Base-by-base conservation (phyloP, 2,113 vertebrate species). In the Microtus montanus region DNA sequence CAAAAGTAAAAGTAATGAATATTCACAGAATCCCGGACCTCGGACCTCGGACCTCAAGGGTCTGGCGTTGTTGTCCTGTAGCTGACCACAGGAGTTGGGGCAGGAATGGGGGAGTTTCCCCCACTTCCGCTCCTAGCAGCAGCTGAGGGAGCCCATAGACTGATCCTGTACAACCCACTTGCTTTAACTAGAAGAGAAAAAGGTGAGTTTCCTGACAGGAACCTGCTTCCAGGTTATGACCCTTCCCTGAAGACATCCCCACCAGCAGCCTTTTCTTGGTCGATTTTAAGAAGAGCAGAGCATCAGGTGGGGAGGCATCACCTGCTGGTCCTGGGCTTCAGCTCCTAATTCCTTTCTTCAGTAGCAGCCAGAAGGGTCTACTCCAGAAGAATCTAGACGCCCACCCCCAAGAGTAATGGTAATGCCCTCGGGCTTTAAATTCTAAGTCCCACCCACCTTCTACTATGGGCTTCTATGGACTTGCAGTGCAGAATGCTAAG, bases 241-340 rank as follows among this genome's bases (percentile, higher is more conserved):
- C 20, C 6, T 5, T 7, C 3, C 75, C 64, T n/a, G 28, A 12
- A 38, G 44, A 52, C 4, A 5, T 6, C 49, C 61, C 15, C 35
- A 58, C 41, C 75, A 26, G 15, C 1, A 0, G 22, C 79, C 35
- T 89, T 70, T 58, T 47, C 52, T 19, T 3, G 6, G 14, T 4
- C 1, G 20, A 3, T 8, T 1, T 1, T 33, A 4, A 66, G 5
- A 47, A 47, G 7, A 4, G 14, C 24, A 0, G 2, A 3, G 3
- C 2, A 0, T 61, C n/a, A n/a, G 13, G 2, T 1, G 38, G 10
- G 10, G 15, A 4, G 28, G 12, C 0, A 89, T 93, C 54, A 77
- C 86, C 66, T 82, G 87, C 33, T 26, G 14, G 11, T 82, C 20
- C 38, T 41, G 30, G 30, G 54, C 22, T 14, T 64, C 28, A 19